Evolutionary conservation across 2,113 vertebrate species (phyloP).

Genomic region (Vombatus ursinus): DNA sequence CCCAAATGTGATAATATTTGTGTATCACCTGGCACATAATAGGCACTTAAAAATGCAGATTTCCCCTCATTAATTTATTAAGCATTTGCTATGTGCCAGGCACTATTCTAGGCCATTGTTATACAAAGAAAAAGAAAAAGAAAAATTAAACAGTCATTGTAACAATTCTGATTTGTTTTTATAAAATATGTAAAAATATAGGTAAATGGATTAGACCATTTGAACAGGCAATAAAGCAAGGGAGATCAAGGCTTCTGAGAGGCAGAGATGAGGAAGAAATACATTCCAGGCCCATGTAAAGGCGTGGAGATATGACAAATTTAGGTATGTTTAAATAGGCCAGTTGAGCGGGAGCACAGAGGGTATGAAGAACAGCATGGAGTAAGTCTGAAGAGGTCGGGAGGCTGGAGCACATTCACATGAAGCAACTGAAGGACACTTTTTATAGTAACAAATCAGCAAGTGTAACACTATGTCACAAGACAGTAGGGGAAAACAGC

Average conservation of each 20-base stretch:
- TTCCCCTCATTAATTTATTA: background rate
- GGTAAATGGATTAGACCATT: background rate
- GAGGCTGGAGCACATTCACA: background rate
- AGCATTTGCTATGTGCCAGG: background rate
- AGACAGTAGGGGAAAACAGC: background rate
- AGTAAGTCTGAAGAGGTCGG: background rate
- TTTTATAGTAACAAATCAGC: background rate
- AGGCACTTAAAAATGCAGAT: background rate
- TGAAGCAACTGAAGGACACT: background rate
- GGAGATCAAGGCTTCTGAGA: background rate
- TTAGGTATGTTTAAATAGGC: background rate
- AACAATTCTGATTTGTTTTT: background rate
- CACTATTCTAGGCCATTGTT: background rate
- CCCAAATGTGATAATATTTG: background rate
- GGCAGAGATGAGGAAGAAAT: background rate
- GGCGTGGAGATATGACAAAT: background rate
- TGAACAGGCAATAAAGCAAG: background rate
- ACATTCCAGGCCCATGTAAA: background rate
- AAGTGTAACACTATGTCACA: background rate
- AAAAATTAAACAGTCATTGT: background rate
- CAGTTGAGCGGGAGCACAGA: background rate
- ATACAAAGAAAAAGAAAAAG: background rate
- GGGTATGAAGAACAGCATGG: background rate
- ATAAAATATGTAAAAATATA: background rate
- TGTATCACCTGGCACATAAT: background rate